Evolutionary conservation across 1,140 invertebrate genomes (phyloP), one percentile per base, ranked within the genome.

Genomic region (Cepaea nemoralis): DNA sequence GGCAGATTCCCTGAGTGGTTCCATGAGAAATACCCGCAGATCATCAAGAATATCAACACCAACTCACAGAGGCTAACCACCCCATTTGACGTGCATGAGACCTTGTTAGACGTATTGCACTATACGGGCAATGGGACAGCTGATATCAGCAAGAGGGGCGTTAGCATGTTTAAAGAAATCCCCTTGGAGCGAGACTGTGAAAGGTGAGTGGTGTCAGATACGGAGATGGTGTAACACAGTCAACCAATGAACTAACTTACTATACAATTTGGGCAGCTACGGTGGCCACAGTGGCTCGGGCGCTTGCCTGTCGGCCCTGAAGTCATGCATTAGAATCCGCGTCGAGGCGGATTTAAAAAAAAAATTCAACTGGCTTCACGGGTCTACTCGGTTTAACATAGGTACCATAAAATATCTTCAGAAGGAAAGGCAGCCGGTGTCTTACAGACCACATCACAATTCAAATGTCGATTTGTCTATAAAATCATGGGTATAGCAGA

Each of bases 1-100:
- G 91, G 97, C 12, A 93, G 94, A 83, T 84, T 98, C 40, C 97
- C 97, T 0, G 90, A 94, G 24, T 94, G 93, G 91, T 95, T 96
- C 85, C 90, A 92, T 48, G 85, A 93, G 14, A 92, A 93, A 42
- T 94, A 95, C 89, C 94, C 94, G 0, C 87, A 93, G 31, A 93
- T 94, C 2, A 93, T 93, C 63, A 86, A 91, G 37, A 95, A 96
- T 82, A 89, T 99, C 27, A 91, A 92, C 79, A 86, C 88, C 19
- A 99, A 99, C 85, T 75, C 88, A 0, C 83, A 89, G 12, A 83
- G 89, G 24, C 79, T 93, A 31, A 91, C 90, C 14, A 92, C 92
- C 5, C 92, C 91, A 10, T 93, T 92, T 84, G 93, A 93, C 80
- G 86, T 93, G 12, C 91, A 93, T 74, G 89, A 87, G 50, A 92